Percentiles rank a stretch among this genome's conserved stretches.
Conservation (phyloP, 2,888 invertebrate genomes). For the Caenorhabditis sp. region DNA sequence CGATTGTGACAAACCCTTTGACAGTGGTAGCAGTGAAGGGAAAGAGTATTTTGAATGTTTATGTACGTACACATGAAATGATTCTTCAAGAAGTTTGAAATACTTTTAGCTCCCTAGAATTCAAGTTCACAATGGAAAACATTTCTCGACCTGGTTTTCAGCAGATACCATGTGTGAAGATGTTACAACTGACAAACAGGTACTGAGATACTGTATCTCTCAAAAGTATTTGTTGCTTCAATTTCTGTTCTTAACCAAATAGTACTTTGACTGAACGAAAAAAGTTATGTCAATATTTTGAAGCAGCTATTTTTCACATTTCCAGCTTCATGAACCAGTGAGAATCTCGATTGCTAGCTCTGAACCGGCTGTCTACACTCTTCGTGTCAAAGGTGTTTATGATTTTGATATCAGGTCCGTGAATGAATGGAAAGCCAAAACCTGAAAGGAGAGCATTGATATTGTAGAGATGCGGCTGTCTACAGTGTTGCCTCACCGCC, state of each 20-base stretch:
- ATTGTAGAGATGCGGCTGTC: neutral
- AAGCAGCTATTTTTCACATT: neutral
- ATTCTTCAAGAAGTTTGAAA: neutral
- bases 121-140: neutral
- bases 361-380: neutral
- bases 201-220: too few species aligned
- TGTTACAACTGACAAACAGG: neutral
- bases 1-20: conserved; percentile 3
- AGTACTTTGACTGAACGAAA: neutral
- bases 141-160: conserved; percentile 11
- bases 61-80: neutral
- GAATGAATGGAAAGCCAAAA: neutral
- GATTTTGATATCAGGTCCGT: conserved; percentile 19
- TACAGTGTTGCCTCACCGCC: neutral
- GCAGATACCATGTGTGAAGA: conserved; percentile 18
- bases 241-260: neutral
- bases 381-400: conserved; percentile 1
- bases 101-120: conserved; percentile 7
- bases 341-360: conserved; percentile 25
- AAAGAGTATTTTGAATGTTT: neutral
- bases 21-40: conserved; percentile 12
- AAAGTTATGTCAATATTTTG: neutral
- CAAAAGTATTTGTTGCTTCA: neutral
- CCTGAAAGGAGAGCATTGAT: too few species aligned
- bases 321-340: conserved; percentile 15